Evolutionary conservation across 2,113 vertebrate species (phyloP).

Genomic region (Chloropsis cyanopogon): DNA sequence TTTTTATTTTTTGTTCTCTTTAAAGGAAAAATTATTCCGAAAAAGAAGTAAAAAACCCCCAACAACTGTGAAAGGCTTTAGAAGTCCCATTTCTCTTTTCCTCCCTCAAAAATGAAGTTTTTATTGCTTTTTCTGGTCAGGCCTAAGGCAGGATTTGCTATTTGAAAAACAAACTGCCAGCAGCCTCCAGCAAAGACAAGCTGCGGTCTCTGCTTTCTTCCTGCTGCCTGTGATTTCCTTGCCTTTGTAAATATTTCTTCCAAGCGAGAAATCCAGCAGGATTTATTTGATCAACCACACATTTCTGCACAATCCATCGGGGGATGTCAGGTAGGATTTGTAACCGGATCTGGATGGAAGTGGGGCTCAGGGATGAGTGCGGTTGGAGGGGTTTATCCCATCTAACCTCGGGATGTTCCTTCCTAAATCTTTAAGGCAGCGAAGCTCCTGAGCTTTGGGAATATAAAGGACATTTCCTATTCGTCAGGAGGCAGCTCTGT

Average conservation of each 20-base stretch:
- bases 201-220: background rate
- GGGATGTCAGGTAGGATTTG: background rate
- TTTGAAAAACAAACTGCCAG: conserved; percentile 16
- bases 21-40: background rate
- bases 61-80: background rate
- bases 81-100: background rate
- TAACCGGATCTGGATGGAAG: accelerated
- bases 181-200: background rate
- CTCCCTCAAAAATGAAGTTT: background rate
- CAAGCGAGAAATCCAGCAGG: background rate
- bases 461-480: background rate
- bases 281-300: background rate
- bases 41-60: background rate
- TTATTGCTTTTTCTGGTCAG: conserved; percentile 17
- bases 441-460: background rate
- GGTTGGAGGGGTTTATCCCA: background rate
- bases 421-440: background rate
- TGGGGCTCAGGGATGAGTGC: background rate
- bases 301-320: background rate
- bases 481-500: background rate
- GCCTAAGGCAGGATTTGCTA: conserved; percentile 17
- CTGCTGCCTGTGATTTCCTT: background rate
- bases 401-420: background rate
- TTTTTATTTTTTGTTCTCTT: background rate
- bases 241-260: conserved; percentile 24